Evolutionary conservation across 2,888 invertebrate species (phyloP).

Genomic region (Chloroclysta siterata): DNA sequence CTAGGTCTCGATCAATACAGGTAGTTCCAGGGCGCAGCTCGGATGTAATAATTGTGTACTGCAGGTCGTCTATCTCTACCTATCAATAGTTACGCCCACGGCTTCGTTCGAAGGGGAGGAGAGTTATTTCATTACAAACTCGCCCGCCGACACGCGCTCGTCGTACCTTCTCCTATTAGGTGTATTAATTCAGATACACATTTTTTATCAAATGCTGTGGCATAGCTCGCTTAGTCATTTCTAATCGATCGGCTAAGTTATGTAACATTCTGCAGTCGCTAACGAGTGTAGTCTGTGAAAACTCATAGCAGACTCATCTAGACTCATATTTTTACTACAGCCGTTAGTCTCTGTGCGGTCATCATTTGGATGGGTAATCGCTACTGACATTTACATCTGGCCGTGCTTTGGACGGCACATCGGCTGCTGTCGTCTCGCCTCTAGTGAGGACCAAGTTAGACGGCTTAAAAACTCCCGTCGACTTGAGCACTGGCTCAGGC

Average conservation of each 20-base stretch:
- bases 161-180: too few relatives aligned
- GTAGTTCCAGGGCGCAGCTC: constrained; percentile 8
- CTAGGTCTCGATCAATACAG: constrained; percentile 23
- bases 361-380: neutral
- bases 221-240: neutral
- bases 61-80: constrained; percentile 1
- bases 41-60: constrained; percentile 9
- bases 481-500: too few relatives aligned
- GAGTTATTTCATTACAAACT: neutral
- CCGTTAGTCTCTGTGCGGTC: neutral
- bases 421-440: too few relatives aligned
- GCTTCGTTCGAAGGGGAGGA: neutral
- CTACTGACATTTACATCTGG: neutral
- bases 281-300: too few relatives aligned
- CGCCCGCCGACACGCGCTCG: neutral
- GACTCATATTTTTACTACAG: too few relatives aligned
- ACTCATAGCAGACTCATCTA: too few relatives aligned
- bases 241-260: too few relatives aligned
- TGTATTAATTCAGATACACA: neutral
- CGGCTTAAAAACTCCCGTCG: too few relatives aligned
- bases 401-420: too few relatives aligned
- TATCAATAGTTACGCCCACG: neutral
- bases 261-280: too few relatives aligned
- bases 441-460: too few relatives aligned
- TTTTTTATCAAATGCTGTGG: neutral